Base-by-base conservation (phyloP, 2,797 vertebrate genomes). In the Dallia pectoralis region DNA sequence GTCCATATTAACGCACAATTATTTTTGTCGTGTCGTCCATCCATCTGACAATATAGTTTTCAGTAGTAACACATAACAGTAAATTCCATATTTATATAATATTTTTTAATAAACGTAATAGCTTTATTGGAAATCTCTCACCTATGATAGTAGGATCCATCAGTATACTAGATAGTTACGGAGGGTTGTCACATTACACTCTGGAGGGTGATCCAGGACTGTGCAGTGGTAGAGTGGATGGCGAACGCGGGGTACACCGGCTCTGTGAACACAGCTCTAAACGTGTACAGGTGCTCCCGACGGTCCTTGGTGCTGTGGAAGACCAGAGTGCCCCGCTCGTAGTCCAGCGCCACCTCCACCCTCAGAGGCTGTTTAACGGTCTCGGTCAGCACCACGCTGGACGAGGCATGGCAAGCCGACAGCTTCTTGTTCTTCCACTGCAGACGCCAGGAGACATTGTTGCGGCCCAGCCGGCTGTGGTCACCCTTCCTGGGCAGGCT, bases 351-450 rank as follows among this genome's bases (percentile, higher is more conserved):
- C 33, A 92, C 72, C 79, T 93, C 92, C 1, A 93, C 79, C 73
- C 44, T 91, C 33, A 77, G 25, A 0, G 82, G 91, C 0, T 78
- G 82, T 7, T 30, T 1, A 19, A 40, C 25, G 1, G 56, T 65
- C 40, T 91, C 89, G 1, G 72, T 72, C 61, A 92, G 72, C 0
- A 51, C 75, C 36, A 85, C 76, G 15, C 82, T 92, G 19, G 73
- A 69, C 16, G 89, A 92, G 5, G 84, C 86, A 56, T 90, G 85
- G 75, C 90, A 91, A 4, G 81, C 91, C 0, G 87, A 92, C 77
- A 93, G 79, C 82, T 93, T 93, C 56, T 80, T 71, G 5, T 90
- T 92, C 72, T 93, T 93, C 89, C 91, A 92, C 80, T 93, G 93
- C 73, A 93, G 53, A 12, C 88, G 87, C 93, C 93, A 93, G 53